Evolutionary conservation across 2,797 vertebrate genomes (phyloP).

Genomic region (Acanthurus tractus): DNA sequence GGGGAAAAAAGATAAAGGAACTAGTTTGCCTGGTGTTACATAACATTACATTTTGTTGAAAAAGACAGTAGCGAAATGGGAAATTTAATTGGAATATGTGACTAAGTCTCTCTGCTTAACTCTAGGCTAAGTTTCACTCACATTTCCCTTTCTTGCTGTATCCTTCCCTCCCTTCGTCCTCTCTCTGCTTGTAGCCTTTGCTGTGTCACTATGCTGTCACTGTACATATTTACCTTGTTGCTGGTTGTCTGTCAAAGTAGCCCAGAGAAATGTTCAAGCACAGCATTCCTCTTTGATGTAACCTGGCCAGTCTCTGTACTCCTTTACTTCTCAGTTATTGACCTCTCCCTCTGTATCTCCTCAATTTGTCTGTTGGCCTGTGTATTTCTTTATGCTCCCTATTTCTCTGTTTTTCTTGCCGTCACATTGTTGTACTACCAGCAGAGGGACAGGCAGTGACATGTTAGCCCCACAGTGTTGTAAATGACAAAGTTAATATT

Average conservation of each 20-base stretch:
- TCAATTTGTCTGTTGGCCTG: background rate
- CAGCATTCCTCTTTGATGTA: slow-evolving; percentile 43
- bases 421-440: slow-evolving; percentile 27
- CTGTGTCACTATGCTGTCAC: slow-evolving; percentile 8
- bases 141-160: slow-evolving; percentile 14
- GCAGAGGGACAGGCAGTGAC: slow-evolving; percentile 39
- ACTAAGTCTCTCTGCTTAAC: background rate
- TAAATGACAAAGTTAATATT: slow-evolving; percentile 5
- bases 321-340: background rate
- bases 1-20: slow-evolving; percentile 21
- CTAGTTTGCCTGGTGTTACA: slow-evolving; percentile 34
- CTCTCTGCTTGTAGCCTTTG: background rate
- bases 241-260: slow-evolving; percentile 38
- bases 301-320: slow-evolving; percentile 20
- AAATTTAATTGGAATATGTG: slow-evolving; percentile 25
- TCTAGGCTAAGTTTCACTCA: slow-evolving; percentile 19
- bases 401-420: background rate
- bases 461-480: slow-evolving; percentile 35
- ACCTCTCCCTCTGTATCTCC: background rate
- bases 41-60: slow-evolving; percentile 19
- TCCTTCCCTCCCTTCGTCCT: background rate
- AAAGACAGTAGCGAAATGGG: background rate
- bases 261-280: slow-evolving; percentile 7
- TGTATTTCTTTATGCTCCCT: background rate
- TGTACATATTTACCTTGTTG: slow-evolving; percentile 19